Conservation (phyloP, 2,113 vertebrate genomes). For the Protomyctophum bolini region DNA sequence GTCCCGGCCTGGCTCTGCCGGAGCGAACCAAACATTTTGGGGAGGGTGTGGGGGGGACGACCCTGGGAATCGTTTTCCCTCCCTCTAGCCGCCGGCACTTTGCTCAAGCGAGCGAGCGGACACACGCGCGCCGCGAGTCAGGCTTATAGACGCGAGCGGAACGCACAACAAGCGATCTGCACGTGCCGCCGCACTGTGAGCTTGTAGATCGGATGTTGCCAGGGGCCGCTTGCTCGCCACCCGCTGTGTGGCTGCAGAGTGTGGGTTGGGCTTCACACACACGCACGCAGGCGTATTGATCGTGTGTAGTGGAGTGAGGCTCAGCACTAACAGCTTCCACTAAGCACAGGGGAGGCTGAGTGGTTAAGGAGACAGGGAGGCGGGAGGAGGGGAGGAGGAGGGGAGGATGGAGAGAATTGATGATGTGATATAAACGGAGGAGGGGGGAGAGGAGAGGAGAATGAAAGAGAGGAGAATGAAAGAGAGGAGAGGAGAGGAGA, state of each 20-base stretch:
- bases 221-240: too few species aligned
- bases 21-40: constrained; percentile 52
- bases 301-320: constrained; percentile 47
- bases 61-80: constrained; percentile 49
- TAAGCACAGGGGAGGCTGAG: constrained; percentile 47
- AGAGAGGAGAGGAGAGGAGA: neutral
- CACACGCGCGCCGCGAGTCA: neutral
- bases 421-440: too few species aligned
- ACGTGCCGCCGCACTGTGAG: too few species aligned
- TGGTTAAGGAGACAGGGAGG: constrained; percentile 48
- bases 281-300: constrained; percentile 40
- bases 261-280: neutral
- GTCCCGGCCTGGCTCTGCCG: constrained; percentile 42
- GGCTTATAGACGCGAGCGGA: constrained; percentile 6
- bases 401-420: neutral
- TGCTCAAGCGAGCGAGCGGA: constrained; percentile 9
- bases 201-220: too few species aligned
- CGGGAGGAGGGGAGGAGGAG: neutral
- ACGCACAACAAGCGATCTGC: constrained; percentile 5
- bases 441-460: neutral
- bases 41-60: neutral
- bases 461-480: neutral
- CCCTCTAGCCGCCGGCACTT: constrained; percentile 31
- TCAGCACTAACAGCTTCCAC: constrained; percentile 47
- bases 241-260: too few species aligned